phyloP scores from a whole-genome alignment of 2,113 vertebrate genomes.

The Halichoeres trimaculatus region DNA sequence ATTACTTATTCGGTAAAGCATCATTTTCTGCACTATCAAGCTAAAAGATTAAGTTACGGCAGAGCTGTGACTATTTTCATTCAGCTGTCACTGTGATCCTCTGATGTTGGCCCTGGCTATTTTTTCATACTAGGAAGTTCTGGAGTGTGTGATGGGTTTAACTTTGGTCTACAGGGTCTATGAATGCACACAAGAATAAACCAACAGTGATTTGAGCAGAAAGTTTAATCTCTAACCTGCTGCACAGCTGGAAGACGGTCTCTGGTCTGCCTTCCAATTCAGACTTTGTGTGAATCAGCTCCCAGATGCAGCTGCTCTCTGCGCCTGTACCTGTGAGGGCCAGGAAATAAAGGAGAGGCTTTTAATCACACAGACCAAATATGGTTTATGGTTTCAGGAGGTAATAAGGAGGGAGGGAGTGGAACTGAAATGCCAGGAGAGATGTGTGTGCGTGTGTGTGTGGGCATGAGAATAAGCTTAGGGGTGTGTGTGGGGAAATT shows the following conservation, averaged over 20 bases:
- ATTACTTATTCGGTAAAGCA: background rate
- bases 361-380: constrained; percentile 62
- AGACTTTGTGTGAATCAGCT: constrained; percentile 95
- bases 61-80: background rate
- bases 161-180: background rate
- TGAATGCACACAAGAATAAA: background rate
- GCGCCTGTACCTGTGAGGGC: constrained; percentile 78
- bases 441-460: background rate
- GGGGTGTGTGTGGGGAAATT: constrained; percentile 14
- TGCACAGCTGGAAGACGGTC: constrained; percentile 93
- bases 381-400: constrained; percentile 62
- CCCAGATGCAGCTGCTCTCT: constrained; percentile 94
- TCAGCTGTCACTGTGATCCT: background rate
- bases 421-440: constrained; percentile 35
- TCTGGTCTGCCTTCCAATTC: constrained; percentile 95
- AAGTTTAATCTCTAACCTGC: constrained; percentile 87
- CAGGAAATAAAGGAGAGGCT: constrained; percentile 46
- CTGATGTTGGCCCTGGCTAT: background rate
- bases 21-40: background rate
- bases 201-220: background rate
- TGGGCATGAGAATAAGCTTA: constrained; percentile 28
- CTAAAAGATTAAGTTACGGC: background rate
- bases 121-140: background rate
- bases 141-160: too few relatives aligned
- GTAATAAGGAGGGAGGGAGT: constrained; percentile 29